Percentiles rank a stretch among this genome's conserved stretches.
These are phyloP conservation scores for Dendrocincla tyrannina DNA, from an alignment of 2,797 vertebrate genomes.

Conservation along the genomic window DNA sequence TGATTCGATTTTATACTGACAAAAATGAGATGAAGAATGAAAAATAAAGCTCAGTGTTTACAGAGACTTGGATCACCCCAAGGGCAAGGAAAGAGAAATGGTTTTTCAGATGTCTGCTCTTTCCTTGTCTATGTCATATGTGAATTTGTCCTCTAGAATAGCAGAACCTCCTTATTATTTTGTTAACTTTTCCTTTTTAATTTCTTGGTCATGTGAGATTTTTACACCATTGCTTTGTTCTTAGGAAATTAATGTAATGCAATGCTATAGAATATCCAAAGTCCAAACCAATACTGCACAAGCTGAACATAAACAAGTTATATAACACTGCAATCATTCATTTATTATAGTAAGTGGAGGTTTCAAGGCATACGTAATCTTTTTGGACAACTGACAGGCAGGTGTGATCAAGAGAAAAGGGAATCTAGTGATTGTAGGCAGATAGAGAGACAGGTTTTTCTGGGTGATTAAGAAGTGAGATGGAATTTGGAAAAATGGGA, in stretches of 20 bases:
- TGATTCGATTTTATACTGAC: neutral
- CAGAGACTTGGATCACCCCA: neutral
- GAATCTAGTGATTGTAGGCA: constrained; percentile 33
- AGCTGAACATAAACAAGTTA: constrained; percentile 64
- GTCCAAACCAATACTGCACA: neutral
- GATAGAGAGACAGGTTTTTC: constrained; percentile 56
- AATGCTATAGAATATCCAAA: neutral
- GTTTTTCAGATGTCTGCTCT: neutral
- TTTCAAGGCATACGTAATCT: constrained; percentile 27
- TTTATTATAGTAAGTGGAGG: constrained; percentile 60
- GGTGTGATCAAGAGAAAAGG: constrained; percentile 48
- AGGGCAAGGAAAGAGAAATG: neutral
- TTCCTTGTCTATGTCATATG: neutral
- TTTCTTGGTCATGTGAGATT: neutral
- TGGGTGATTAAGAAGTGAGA: constrained; percentile 27
- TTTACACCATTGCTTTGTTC: neutral
- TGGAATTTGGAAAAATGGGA: neutral
- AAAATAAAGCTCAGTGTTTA: constrained; percentile 13
- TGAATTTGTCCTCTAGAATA: neutral
- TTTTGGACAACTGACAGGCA: constrained; percentile 65
- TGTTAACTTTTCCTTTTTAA: neutral
- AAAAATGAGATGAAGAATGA: neutral
- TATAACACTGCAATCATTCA: constrained; percentile 44
- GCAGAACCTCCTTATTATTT: neutral
- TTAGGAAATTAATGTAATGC: neutral